Percentiles rank a stretch among this genome's conserved stretches.
These are phyloP conservation scores for Mormyrus lacerda DNA, from an alignment of 2,113 vertebrate species.

Conservation along the genomic window DNA sequence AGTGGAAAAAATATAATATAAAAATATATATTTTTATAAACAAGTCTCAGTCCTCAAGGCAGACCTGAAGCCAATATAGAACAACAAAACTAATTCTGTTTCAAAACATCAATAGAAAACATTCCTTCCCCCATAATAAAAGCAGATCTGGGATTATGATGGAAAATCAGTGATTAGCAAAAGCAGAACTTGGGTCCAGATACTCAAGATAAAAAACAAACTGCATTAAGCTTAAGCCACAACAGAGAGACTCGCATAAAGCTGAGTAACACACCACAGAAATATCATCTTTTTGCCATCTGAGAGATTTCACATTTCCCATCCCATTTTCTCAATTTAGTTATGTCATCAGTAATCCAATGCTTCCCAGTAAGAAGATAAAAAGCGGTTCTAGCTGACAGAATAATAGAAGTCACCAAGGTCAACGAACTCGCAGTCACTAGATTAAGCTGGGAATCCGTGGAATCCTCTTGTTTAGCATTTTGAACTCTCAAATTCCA, in stretches of 20 bases:
- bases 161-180: not conserved
- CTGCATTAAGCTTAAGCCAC: not conserved
- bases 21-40: not conserved
- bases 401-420: not conserved
- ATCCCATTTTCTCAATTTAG: not conserved
- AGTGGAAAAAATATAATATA: not conserved
- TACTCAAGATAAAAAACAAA: not conserved
- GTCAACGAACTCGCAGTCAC: not conserved
- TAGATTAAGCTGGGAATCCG: not conserved
- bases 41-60: not conserved
- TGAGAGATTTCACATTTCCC: not conserved
- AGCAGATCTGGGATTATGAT: not conserved
- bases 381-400: not conserved
- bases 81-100: not conserved
- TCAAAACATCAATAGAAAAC: not conserved
- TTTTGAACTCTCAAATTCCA: not conserved
- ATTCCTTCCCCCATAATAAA: not conserved
- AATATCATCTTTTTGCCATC: not conserved
- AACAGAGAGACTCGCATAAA: not conserved
- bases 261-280: not conserved
- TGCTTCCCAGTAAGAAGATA: not conserved
- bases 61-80: not conserved
- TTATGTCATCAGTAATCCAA: not conserved
- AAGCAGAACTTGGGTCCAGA: not conserved
- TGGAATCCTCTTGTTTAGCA: not conserved